Conservation (phyloP, 2,888 invertebrate species). For the Odontocerum albicorne region DNA sequence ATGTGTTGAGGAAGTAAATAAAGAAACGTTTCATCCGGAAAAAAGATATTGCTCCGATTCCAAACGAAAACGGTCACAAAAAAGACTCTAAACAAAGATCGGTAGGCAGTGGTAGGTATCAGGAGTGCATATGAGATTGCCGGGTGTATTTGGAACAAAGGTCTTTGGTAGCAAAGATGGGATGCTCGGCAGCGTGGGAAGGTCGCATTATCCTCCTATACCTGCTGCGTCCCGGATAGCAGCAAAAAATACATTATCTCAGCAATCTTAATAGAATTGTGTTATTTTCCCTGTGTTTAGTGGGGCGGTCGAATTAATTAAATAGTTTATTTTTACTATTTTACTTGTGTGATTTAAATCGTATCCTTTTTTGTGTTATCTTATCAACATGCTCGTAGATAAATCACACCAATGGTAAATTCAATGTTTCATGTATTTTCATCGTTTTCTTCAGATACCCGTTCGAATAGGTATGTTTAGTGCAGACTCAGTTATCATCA, state of each 20-base stretch:
- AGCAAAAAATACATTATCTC: slow-evolving; percentile 38
- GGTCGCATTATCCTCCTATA: slow-evolving; percentile 23
- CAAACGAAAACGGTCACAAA: slow-evolving; percentile 20
- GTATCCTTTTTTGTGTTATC: no score
- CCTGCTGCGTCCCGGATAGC: slow-evolving; percentile 20
- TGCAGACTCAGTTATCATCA: no score
- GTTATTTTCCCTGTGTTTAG: slow-evolving; percentile 3
- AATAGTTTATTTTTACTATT: no score
- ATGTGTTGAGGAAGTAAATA: slow-evolving; percentile 12
- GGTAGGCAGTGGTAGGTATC: no score
- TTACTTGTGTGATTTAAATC: no score
- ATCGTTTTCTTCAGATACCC: no score
- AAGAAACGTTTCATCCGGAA: slow-evolving; percentile 11
- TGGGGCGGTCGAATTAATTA: not conserved
- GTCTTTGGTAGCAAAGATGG: slow-evolving; percentile 14
- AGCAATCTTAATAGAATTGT: slow-evolving; percentile 11
- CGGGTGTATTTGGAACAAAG: slow-evolving; percentile 29
- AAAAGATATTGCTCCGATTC: slow-evolving; percentile 3
- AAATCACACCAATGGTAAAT: no score
- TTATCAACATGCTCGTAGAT: no score
- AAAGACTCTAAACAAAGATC: slow-evolving; percentile 16
- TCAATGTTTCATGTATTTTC: no score
- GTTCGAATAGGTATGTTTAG: no score
- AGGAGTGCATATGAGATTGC: slow-evolving; percentile 15
- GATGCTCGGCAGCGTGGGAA: slow-evolving; percentile 32